phyloP scores from a whole-genome alignment of 1,140 invertebrate genomes.

The Mylabris phalerata region DNA sequence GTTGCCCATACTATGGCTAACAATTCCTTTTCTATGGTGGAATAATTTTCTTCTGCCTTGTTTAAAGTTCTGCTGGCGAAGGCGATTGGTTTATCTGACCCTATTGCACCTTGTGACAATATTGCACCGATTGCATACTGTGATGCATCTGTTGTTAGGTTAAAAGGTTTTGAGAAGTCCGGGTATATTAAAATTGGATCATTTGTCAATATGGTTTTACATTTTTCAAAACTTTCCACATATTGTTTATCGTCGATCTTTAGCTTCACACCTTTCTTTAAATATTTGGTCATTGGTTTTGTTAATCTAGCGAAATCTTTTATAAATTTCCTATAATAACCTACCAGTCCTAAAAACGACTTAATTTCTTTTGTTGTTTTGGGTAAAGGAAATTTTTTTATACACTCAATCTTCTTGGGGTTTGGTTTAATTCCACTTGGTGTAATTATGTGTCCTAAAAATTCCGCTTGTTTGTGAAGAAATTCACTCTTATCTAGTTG shows the following conservation, averaged over 20 bases:
- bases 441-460: slow-evolving; percentile 19
- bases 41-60: no score
- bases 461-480: not conserved
- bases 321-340: slow-evolving; percentile 35
- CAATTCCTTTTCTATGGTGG: no score
- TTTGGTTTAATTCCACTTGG: slow-evolving; percentile 39
- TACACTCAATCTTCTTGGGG: slow-evolving; percentile 35
- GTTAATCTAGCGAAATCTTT: slow-evolving; percentile 32
- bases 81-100: no score
- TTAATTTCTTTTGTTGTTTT: slow-evolving; percentile 28
- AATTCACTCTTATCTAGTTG: no score
- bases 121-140: slow-evolving; percentile 25
- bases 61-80: no score
- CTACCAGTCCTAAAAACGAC: slow-evolving; percentile 40
- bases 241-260: slow-evolving; percentile 19
- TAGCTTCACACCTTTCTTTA: slow-evolving; percentile 30
- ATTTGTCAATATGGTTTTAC: slow-evolving; percentile 32
- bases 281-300: slow-evolving; percentile 29
- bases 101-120: slow-evolving; percentile 23
- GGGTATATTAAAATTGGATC: slow-evolving; percentile 39
- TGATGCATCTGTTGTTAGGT: slow-evolving; percentile 22
- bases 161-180: slow-evolving; percentile 27
- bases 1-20: no score
- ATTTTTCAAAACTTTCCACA: slow-evolving; percentile 20
- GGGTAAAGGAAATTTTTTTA: slow-evolving; percentile 33